Base-by-base conservation (phyloP, 1,140 invertebrate genomes). In the Dendroctonus ponderosae region DNA sequence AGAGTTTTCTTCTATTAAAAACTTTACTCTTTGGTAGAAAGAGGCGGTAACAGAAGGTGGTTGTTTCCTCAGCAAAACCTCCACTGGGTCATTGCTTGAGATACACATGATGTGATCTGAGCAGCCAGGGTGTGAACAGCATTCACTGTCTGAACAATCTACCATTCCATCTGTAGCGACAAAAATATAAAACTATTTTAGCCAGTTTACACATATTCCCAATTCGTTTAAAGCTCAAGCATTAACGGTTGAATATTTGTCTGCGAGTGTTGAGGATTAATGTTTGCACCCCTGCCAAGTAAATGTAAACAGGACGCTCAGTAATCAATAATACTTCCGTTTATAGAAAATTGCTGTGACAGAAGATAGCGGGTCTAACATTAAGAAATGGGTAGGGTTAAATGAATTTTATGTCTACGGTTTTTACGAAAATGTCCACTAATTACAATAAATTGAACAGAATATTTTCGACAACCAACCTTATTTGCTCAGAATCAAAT, bases 111-210 rank as follows among this genome's bases (percentile, higher is more conserved):
- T 88, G 79, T 94, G 91, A 71, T 93, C 91, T 41, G 87, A 82
- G 80, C 97, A 99, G 46, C 87, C 85, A 2, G 87, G 81, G 74
- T 89, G 87, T 59, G 86, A 87, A 81, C 91, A 94, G 79, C 96
- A 98, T 81, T 99, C 97, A 74, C 93, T 95, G 82, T 99, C 97
- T 42, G 94, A 93, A 82, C 97, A 99, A 83, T 99, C 97, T 57
- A 88, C 86, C 85, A 98, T 92, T 62, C 96, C 96, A 86, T 99
- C 97, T 98, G 14, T 8, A 41, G 12, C 9, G 44, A 46, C 12
- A 9, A 38, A 15, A 42, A 64, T 53, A 56, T 15, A 56, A 12
- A 12, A 0, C 0, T 52, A 12, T 52, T 14, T 46, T 46, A 46
- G 12, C 4, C 44, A 46, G 9, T 46, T 46, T 46, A 12, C 26